These are phyloP conservation scores for Latrodectus geometricus DNA, from an alignment of 1,140 invertebrate genomes.

Conservation along the genomic window DNA sequence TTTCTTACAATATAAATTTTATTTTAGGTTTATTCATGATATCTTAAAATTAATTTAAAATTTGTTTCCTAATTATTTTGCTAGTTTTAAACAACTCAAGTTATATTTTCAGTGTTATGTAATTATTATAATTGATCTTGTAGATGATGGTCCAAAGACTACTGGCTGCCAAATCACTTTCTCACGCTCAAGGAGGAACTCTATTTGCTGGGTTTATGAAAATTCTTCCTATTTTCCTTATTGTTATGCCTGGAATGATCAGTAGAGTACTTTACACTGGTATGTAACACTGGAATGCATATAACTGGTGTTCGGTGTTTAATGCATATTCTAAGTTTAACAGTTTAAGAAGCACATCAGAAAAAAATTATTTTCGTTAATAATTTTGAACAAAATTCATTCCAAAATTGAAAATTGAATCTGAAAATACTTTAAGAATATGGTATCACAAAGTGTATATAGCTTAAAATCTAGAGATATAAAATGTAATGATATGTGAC, in stretches of 20 bases:
- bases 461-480: no score
- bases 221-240: conserved; percentile 72
- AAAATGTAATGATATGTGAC: no score
- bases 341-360: not conserved
- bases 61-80: no score
- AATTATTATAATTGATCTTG: not conserved
- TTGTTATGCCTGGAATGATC: conserved; percentile 74
- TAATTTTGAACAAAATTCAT: not conserved
- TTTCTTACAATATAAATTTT: no score
- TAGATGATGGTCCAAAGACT: conserved; percentile 74
- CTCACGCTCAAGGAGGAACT: conserved; percentile 73
- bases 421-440: no score
- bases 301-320: not conserved
- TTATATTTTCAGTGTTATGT: not conserved
- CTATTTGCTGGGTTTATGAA: conserved; percentile 73
- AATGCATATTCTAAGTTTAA: not conserved
- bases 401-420: no score
- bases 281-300: conserved; percentile 53
- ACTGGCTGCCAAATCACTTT: conserved; percentile 72
- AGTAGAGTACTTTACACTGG: conserved; percentile 71
- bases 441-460: no score
- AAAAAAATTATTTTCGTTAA: not conserved
- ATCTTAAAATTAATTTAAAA: no score
- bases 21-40: no score
- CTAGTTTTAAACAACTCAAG: no score